Evolutionary conservation across 2,113 vertebrate genomes (phyloP).

Genomic region (Muntiacus reevesi): DNA sequence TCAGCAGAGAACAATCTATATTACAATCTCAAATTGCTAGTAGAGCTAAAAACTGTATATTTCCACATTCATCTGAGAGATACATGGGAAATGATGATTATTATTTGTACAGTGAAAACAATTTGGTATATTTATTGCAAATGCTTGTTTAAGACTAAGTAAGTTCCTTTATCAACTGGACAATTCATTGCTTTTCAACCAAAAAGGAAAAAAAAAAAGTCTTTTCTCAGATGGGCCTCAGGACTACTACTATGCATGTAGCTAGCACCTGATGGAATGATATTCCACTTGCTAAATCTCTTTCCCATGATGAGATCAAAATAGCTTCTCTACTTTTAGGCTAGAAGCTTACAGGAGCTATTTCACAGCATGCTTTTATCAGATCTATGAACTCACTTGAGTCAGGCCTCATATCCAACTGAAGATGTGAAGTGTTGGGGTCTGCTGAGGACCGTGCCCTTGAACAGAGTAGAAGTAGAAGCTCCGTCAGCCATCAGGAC

Average conservation of each 20-base stretch:
- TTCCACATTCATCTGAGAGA: not conserved
- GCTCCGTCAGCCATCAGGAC: not conserved
- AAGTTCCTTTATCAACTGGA: not conserved
- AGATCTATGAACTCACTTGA: not conserved
- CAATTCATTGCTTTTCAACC: not conserved
- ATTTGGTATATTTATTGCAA: not conserved
- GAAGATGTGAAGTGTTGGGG: not conserved
- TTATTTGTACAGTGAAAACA: not conserved
- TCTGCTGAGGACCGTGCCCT: not conserved
- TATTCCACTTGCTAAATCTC: not conserved
- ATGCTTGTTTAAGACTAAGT: not conserved
- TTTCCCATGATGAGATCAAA: not conserved
- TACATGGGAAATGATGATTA: not conserved
- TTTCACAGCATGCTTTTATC: not conserved
- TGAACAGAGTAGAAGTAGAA: not conserved
- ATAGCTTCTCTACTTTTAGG: not conserved
- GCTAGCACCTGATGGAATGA: not conserved
- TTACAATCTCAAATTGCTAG: not conserved
- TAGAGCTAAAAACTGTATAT: not conserved
- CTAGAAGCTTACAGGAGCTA: not conserved
- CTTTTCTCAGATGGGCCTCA: not conserved
- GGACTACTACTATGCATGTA: not conserved
- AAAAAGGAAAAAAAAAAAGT: not conserved
- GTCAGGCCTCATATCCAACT: not conserved
- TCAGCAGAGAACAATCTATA: not conserved